Evolutionary conservation across 2,888 invertebrate genomes (phyloP).

Genomic region (Marasmarcha lunaedactyla): DNA sequence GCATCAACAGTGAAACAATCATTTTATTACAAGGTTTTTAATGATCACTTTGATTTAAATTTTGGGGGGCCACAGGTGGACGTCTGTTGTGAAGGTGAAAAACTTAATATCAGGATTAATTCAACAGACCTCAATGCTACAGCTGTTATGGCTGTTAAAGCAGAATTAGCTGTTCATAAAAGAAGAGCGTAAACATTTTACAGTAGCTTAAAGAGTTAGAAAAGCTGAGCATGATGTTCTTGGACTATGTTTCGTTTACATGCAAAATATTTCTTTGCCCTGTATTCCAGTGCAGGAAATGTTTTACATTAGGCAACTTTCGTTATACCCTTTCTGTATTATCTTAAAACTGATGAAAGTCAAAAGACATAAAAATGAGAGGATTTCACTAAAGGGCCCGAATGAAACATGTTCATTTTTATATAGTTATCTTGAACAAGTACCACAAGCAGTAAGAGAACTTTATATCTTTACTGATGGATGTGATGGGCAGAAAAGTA

Average conservation of each 20-base stretch:
- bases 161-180: constrained; percentile 12
- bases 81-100: constrained; percentile 10
- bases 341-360: too few species aligned
- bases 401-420: too few species aligned
- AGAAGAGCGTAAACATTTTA: constrained; percentile 7
- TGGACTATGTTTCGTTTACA: constrained; percentile 11
- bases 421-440: too few species aligned
- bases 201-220: constrained; percentile 7
- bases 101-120: constrained; percentile 12
- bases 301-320: not conserved
- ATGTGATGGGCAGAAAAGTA: too few species aligned
- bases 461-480: not conserved
- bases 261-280: constrained; percentile 10
- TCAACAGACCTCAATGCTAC: constrained; percentile 8
- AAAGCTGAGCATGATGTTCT: constrained; percentile 8
- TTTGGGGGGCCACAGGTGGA: constrained; percentile 13
- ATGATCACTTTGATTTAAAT: constrained; percentile 8
- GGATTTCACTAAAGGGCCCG: too few species aligned
- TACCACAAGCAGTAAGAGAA: too few species aligned
- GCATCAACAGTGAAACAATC: constrained; percentile 3
- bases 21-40: constrained; percentile 11
- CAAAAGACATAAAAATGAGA: too few species aligned
- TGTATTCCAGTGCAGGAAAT: constrained; percentile 10
- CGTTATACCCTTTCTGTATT: too few species aligned
- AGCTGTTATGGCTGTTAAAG: constrained; percentile 11